Evolutionary conservation across 1,140 invertebrate species (phyloP), one percentile per base, ranked within the genome.

Genomic region (Harlomillsia oculata): DNA sequence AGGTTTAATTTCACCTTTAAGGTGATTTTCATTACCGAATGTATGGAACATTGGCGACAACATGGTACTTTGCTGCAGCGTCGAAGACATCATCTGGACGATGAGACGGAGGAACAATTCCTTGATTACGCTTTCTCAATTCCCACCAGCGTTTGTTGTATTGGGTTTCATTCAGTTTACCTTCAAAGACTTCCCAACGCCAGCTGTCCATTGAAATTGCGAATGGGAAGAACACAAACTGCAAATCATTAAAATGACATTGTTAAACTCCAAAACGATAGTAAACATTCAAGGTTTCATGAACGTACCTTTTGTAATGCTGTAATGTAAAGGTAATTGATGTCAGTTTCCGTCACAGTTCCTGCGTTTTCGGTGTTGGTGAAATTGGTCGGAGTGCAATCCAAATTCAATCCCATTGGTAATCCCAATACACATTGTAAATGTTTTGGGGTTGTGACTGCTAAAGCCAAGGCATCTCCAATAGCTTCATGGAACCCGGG

Each of bases 401-500:
- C 44, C 21, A 52, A 16, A 14, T 40, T 29, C 14, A 50, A 21
- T 0, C 48, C 48, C 34, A 64, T 26, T 11, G 57, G 54, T 18
- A 60, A 32, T 4, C 43, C 52, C 11, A 66, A 43, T 3, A 28
- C 50, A 53, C 63, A 65, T 65, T 88, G 81, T 13, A 95, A 77
- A 72, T 95, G 89, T 56, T 80, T 80, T 0, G 85, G 83, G 0
- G 88, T 89, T 0, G 81, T 76, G 0, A 94, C 82, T 0, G 87
- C 92, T 0, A 97, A 72, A 0, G 87, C 84, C 6, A 97, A 78
- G 2, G 68, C 63, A 51, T 76, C 74, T 30, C 74, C 74, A 28
- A 77, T 67, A 11, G 73, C 74, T 60, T 76, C 75, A 53, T 75
- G 74, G 55, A 76, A 76, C 66, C 73, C 75, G 29, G 71, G 71